These are phyloP conservation scores for Coronaproctus castanopsis DNA, from an alignment of 2,888 invertebrate genomes.

Conservation along the genomic window DNA sequence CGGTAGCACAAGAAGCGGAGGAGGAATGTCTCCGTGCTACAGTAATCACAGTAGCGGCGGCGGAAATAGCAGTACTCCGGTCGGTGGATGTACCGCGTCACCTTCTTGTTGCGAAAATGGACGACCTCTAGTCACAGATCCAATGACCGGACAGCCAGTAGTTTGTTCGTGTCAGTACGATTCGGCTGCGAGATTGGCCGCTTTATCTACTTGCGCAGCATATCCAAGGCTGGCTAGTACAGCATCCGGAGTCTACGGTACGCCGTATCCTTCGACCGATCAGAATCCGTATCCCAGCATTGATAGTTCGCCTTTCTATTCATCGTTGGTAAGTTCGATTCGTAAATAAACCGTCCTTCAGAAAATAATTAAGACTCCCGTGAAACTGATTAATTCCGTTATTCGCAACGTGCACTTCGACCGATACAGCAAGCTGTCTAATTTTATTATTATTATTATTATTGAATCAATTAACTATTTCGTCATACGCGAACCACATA, in stretches of 20 bases:
- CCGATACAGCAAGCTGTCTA: too few species aligned
- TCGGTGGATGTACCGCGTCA: conserved; percentile 7
- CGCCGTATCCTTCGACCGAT: conserved; percentile 74
- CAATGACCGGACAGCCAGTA: conserved; percentile 67
- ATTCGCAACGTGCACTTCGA: too few species aligned
- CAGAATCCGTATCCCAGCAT: conserved; percentile 85
- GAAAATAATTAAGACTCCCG: background rate
- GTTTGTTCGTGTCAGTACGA: conserved; percentile 90
- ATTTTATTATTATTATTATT: too few species aligned
- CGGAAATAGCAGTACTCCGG: conserved; percentile 30
- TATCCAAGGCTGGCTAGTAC: conserved; percentile 57
- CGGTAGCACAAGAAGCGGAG: conserved; percentile 29
- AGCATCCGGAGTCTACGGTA: conserved; percentile 55
- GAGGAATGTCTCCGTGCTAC: conserved; percentile 19
- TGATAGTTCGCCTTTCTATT: conserved; percentile 87
- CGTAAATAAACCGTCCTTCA: background rate
- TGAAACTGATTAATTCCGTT: too few species aligned
- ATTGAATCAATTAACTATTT: too few species aligned
- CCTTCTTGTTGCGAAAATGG: conserved; percentile 72
- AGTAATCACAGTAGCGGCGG: conserved; percentile 21
- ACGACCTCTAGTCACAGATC: conserved; percentile 76
- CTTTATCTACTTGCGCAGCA: conserved; percentile 34
- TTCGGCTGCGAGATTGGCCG: conserved; percentile 57
- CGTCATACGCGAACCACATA: too few species aligned
- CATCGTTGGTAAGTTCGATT: conserved; percentile 66